phyloP scores from a whole-genome alignment of 2,797 vertebrate genomes.

The Aeoliscus strigatus region DNA sequence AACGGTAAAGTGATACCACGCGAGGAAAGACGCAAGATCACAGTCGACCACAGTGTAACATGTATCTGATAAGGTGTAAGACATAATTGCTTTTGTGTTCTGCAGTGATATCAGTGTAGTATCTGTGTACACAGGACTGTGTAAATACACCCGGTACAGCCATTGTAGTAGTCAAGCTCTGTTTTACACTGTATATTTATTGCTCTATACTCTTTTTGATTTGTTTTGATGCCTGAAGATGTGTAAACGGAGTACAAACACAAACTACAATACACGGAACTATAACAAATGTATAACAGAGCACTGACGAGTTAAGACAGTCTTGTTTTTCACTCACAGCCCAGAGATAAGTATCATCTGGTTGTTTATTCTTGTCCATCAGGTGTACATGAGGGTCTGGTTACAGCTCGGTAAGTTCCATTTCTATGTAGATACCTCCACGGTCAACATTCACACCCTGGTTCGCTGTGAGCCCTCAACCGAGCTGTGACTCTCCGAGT shows the following conservation, averaged over 20 bases:
- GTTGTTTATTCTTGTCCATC: slow-evolving; percentile 22
- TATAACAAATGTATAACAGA: slow-evolving; percentile 7
- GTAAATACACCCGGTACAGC: not conserved
- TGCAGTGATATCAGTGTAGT: slow-evolving; percentile 14
- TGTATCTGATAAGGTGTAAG: slow-evolving; percentile 36
- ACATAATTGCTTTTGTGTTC: slow-evolving; percentile 51
- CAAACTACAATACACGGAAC: too few species aligned
- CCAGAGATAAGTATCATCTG: slow-evolving; percentile 15
- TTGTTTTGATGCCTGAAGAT: too few species aligned
- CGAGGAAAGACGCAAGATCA: slow-evolving; percentile 35
- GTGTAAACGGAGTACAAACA: too few species aligned
- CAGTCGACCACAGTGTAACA: slow-evolving; percentile 40
- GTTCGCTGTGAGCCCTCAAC: slow-evolving; percentile 35
- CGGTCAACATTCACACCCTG: slow-evolving; percentile 49
- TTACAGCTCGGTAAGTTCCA: slow-evolving; percentile 29
- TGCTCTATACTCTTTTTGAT: too few species aligned
- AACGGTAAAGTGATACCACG: slow-evolving; percentile 51
- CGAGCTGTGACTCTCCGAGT: slow-evolving; percentile 28
- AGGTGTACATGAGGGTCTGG: slow-evolving; percentile 19
- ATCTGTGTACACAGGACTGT: slow-evolving; percentile 10
- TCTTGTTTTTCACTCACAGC: slow-evolving; percentile 14
- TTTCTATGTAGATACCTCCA: slow-evolving; percentile 44
- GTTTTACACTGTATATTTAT: too few species aligned
- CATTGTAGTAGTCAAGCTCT: not conserved
- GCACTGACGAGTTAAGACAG: slow-evolving; percentile 15